Conservation (phyloP, 1,140 invertebrate species). For the Doryteuthis pealeii region DNA sequence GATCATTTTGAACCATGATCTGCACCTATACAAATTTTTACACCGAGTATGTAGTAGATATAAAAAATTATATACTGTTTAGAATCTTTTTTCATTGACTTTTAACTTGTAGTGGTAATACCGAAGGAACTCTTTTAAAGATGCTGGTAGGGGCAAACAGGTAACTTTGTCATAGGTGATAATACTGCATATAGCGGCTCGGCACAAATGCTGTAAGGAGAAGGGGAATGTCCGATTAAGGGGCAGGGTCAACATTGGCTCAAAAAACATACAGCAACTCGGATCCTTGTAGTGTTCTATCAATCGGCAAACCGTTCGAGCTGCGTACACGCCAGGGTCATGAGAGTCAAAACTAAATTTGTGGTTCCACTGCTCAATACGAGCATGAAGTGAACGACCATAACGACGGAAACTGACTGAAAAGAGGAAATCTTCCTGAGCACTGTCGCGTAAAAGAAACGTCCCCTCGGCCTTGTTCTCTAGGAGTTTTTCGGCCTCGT, state of each 20-base stretch:
- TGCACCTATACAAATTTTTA: no score
- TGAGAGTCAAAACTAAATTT: conserved; percentile 95
- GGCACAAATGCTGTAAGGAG: conserved; percentile 85
- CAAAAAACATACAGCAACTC: conserved; percentile 98
- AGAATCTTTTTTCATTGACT: conserved; percentile 74
- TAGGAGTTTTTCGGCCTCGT: conserved; percentile 90
- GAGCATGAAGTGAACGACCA: conserved; percentile 88
- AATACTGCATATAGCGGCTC: conserved; percentile 81
- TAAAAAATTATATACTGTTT: not conserved
- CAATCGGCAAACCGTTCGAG: conserved; percentile 81
- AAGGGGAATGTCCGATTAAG: conserved; percentile 85
- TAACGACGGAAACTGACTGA: conserved; percentile 97
- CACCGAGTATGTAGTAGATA: no score
- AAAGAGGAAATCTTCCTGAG: conserved; percentile 97
- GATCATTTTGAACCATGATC: no score
- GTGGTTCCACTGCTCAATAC: conserved; percentile 97
- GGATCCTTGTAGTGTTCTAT: conserved; percentile 98
- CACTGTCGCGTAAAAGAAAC: conserved; percentile 91
- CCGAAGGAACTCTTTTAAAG: conserved; percentile 86
- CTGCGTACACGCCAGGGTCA: conserved; percentile 91
- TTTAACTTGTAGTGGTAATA: conserved; percentile 97
- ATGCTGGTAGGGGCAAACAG: conserved; percentile 77
- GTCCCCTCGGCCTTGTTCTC: conserved; percentile 95
- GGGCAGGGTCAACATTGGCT: conserved; percentile 93
- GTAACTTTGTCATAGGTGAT: conserved; percentile 76